Evolutionary conservation across 2,888 invertebrate species (phyloP).

Genomic region (Halictus quadricinctus): DNA sequence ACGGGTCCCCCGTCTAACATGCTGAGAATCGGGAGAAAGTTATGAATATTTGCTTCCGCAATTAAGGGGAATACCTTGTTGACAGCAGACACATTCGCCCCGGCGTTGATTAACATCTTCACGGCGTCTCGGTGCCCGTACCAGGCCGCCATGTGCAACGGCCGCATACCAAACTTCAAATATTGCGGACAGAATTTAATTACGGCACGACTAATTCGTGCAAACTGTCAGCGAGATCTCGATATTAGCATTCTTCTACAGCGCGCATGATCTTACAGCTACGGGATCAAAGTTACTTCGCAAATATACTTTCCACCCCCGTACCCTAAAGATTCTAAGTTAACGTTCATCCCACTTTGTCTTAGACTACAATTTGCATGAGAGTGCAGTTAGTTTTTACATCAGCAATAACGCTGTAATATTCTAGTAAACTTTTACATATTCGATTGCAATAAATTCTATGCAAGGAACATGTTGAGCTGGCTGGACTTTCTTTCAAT

Average conservation of each 20-base stretch:
- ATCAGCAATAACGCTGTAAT: too few relatives aligned
- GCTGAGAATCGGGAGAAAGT: neutral
- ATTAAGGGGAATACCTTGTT: constrained; percentile 85
- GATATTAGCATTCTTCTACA: neutral
- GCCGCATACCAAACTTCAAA: constrained; percentile 89
- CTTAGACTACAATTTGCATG: too few relatives aligned
- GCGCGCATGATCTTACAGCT: neutral
- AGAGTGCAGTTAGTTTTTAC: too few relatives aligned
- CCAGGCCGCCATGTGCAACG: constrained; percentile 89
- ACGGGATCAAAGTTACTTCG: neutral
- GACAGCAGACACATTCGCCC: constrained; percentile 87
- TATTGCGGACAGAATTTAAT: constrained; percentile 39
- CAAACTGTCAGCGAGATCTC: neutral
- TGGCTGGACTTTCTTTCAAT: too few relatives aligned
- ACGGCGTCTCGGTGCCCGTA: constrained; percentile 89
- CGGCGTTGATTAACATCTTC: constrained; percentile 87
- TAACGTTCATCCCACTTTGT: neutral
- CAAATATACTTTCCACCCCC: neutral
- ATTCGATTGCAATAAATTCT: too few relatives aligned
- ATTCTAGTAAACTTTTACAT: too few relatives aligned
- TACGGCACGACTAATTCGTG: neutral
- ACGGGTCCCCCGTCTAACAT: too few relatives aligned
- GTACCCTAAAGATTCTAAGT: neutral
- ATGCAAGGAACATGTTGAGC: too few relatives aligned
- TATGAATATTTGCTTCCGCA: neutral